These are phyloP conservation scores for Sebastiscus tertius DNA, from an alignment of 2,797 vertebrate genomes.

Conservation along the genomic window DNA sequence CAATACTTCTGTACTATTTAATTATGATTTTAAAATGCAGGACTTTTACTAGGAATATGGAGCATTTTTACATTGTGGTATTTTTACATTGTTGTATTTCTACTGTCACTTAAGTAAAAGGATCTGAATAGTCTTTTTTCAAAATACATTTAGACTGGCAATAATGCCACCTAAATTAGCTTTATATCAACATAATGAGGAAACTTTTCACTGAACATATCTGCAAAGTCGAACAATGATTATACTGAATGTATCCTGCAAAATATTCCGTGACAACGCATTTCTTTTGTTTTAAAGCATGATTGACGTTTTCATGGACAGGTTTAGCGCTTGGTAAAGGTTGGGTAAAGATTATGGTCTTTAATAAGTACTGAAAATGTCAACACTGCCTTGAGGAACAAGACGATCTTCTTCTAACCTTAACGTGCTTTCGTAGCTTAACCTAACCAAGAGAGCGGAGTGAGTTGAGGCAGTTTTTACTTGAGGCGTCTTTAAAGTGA, in stretches of 20 bases:
- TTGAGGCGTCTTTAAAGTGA: too few relatives aligned
- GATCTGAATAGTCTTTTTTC: neutral
- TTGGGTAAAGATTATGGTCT: neutral
- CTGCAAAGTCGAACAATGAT: neutral
- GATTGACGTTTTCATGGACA: neutral
- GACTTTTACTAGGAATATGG: neutral
- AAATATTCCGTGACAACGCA: neutral
- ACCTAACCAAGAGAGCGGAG: too few relatives aligned
- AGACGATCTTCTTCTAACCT: neutral
- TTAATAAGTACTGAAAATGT: slow-evolving; percentile 1
- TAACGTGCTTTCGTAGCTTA: neutral
- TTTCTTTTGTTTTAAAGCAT: neutral
- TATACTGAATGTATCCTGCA: neutral
- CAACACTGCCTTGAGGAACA: neutral
- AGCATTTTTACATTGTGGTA: neutral
- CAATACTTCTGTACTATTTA: neutral
- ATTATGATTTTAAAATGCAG: neutral
- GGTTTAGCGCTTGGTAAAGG: neutral
- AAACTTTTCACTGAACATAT: neutral
- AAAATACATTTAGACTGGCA: neutral
- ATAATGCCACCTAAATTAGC: neutral
- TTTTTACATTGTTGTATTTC: neutral
- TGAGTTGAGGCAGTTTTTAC: too few relatives aligned
- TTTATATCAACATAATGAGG: neutral
- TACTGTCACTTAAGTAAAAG: neutral